Conservation (phyloP, 1,140 invertebrate species). For the Megalonaias nervosa region DNA sequence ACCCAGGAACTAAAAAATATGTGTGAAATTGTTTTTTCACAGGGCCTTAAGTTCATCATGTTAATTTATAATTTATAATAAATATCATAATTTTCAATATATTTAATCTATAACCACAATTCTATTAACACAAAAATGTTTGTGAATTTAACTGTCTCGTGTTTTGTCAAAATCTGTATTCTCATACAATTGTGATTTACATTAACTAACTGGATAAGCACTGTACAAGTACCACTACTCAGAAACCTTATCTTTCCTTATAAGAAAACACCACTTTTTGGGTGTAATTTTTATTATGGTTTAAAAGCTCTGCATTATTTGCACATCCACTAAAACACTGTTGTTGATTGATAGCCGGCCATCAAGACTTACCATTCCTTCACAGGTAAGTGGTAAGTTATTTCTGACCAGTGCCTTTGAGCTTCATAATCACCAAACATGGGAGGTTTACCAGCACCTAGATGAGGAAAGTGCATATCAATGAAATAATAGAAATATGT, state of each 20-base stretch:
- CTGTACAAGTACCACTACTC: background rate
- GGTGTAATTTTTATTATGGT: background rate
- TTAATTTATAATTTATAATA: too few species aligned
- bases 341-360: too few species aligned
- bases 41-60: too few species aligned
- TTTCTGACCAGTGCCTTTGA: conserved; percentile 99
- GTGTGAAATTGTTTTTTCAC: too few species aligned
- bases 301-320: background rate
- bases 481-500: too few species aligned
- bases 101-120: too few species aligned
- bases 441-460: conserved; percentile 81
- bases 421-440: conserved; percentile 99
- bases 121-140: too few species aligned
- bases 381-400: conserved; percentile 90
- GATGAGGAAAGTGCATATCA: too few species aligned
- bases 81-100: too few species aligned
- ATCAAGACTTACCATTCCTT: conserved; percentile 74
- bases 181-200: conserved; percentile 2
- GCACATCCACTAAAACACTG: too few species aligned
- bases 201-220: background rate
- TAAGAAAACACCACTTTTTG: background rate
- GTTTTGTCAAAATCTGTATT: background rate
- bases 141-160: too few species aligned
- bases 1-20: too few species aligned
- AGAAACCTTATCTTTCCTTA: background rate